These are phyloP conservation scores for Trichopoda pennipes DNA, from an alignment of 2,888 invertebrate species.

Conservation along the genomic window DNA sequence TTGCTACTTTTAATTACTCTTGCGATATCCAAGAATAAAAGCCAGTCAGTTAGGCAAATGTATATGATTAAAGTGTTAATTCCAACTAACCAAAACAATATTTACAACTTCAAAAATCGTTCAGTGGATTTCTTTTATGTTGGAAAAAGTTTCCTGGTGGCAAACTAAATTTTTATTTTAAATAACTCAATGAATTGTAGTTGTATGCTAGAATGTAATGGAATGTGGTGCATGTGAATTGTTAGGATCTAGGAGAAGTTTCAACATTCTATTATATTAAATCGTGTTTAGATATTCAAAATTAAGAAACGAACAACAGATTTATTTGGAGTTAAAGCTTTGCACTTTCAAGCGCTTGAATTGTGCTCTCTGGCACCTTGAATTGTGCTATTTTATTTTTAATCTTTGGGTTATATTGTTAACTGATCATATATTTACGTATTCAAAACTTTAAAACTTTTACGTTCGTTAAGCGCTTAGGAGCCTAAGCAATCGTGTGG, in stretches of 20 bases:
- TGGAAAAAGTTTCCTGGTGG: constrained; percentile 1
- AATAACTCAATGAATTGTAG: constrained; percentile 26
- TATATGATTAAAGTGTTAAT: constrained; percentile 53
- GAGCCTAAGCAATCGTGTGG: no score
- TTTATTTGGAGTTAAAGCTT: no score
- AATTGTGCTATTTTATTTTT: no score
- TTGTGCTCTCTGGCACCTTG: no score
- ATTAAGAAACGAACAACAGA: no score
- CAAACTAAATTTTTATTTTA: constrained; percentile 48
- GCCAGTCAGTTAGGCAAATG: constrained; percentile 10
- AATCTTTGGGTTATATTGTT: no score
- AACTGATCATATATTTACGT: no score
- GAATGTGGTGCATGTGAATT: not conserved
- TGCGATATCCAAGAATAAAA: constrained; percentile 26
- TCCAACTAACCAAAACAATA: constrained; percentile 28
- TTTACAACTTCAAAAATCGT: not conserved
- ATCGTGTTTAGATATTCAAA: no score
- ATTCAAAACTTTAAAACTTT: no score
- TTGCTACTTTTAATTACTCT: constrained; percentile 59
- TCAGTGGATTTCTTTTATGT: not conserved
- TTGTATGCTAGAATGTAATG: not conserved
- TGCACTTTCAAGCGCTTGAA: no score
- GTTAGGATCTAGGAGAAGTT: not conserved
- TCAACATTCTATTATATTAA: no score
- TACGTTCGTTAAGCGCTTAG: no score